phyloP scores from a whole-genome alignment of 2,113 vertebrate species.

The Callocephalon fimbriatum region DNA sequence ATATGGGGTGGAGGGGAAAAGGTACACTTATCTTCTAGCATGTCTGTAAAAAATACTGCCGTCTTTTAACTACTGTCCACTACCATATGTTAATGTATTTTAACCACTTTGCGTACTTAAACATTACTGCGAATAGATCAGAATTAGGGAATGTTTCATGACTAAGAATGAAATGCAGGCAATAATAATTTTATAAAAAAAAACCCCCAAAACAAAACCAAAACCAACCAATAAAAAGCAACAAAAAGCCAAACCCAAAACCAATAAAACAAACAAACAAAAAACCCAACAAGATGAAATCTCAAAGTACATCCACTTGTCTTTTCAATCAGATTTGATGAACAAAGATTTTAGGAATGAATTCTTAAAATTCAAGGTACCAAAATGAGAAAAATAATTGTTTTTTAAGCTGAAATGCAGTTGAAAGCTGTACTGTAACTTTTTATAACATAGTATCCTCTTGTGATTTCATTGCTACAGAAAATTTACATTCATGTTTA shows the following conservation, averaged over 20 bases:
- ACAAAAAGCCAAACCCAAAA: background rate
- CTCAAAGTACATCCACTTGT: background rate
- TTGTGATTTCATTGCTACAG: background rate
- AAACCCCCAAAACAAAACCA: background rate
- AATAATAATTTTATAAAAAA: background rate
- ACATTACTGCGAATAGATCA: background rate
- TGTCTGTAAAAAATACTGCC: background rate
- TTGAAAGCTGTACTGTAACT: background rate
- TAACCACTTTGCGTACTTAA: background rate
- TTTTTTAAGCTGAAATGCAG: background rate
- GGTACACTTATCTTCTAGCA: background rate
- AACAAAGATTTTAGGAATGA: background rate
- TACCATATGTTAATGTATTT: background rate
- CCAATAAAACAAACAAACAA: background rate
- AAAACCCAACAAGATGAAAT: background rate
- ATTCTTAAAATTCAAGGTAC: background rate
- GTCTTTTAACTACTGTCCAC: background rate
- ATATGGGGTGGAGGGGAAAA: background rate
- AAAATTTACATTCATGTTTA: background rate
- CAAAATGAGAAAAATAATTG: background rate
- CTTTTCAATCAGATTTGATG: background rate
- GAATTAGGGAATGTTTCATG: fast-evolving
- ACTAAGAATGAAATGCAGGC: background rate
- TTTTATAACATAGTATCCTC: background rate
- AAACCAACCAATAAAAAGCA: background rate